Percentiles rank a stretch among this genome's conserved stretches.
These are phyloP conservation scores for Latrodectus elegans DNA, from an alignment of 2,888 invertebrate genomes.

Conservation along the genomic window DNA sequence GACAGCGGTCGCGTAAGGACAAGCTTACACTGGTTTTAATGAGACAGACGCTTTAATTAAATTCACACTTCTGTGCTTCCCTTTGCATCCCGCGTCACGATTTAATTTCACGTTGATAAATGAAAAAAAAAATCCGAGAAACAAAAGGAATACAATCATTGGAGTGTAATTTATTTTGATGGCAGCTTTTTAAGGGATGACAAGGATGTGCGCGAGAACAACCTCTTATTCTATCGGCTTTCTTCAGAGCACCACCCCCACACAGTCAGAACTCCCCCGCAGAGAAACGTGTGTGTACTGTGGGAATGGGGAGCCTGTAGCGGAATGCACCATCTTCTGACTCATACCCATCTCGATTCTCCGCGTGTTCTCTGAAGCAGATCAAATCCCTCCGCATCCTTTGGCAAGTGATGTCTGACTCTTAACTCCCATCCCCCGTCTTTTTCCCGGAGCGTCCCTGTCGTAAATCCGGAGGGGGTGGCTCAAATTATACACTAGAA, in stretches of 20 bases:
- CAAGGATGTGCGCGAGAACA: background rate
- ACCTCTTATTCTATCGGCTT: background rate
- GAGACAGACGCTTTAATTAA: background rate
- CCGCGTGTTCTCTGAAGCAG: conserved; percentile 37
- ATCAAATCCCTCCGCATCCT: conserved; percentile 58
- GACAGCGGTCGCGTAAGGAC: no score
- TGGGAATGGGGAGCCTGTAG: conserved; percentile 32
- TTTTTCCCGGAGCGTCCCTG: background rate
- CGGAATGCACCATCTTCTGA: conserved; percentile 51
- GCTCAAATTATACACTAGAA: conserved; percentile 45
- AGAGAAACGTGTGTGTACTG: conserved; percentile 2
- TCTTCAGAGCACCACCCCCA: background rate
- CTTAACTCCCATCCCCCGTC: conserved; percentile 4
- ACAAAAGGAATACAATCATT: background rate
- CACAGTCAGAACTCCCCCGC: background rate
- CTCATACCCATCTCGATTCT: conserved; percentile 24
- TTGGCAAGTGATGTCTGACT: conserved; percentile 15
- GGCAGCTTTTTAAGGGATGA: background rate
- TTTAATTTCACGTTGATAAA: background rate
- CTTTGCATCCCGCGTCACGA: background rate
- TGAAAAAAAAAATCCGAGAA: background rate
- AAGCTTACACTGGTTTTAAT: background rate
- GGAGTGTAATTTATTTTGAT: conserved; percentile 31
- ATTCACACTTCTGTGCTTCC: background rate
- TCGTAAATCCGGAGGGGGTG: conserved; percentile 21